A percentile compares a stretch with the other conserved stretches of the same genome.
These are phyloP conservation scores for Otus scops DNA, from an alignment of 2,797 vertebrate genomes.

Conservation along the genomic window DNA sequence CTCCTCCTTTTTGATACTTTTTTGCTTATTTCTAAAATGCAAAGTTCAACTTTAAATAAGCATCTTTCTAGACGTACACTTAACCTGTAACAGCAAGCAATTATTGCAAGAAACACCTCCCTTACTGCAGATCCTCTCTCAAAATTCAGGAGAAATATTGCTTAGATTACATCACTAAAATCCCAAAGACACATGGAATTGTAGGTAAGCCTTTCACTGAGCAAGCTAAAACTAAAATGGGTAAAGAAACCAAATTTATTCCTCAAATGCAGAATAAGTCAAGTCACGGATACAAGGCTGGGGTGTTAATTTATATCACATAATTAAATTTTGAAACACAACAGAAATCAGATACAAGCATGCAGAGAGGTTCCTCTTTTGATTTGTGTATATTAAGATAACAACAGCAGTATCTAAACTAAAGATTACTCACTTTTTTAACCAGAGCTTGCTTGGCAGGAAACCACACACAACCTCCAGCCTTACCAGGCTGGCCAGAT, in stretches of 20 bases:
- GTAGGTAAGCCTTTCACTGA: not conserved
- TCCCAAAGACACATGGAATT: not conserved
- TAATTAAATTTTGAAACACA: constrained; percentile 13
- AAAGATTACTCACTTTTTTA: not conserved
- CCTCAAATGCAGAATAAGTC: not conserved
- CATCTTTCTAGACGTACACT: not conserved
- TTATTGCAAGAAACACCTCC: not conserved
- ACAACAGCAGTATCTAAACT: not conserved
- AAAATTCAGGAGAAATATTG: not conserved
- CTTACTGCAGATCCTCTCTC: not conserved
- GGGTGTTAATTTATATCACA: not conserved
- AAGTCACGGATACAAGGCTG: not conserved
- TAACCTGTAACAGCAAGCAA: not conserved
- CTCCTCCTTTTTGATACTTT: not conserved
- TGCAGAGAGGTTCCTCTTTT: constrained; percentile 2
- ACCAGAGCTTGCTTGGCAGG: constrained; percentile 8
- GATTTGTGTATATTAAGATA: not conserved
- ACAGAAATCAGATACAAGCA: constrained; percentile 27
- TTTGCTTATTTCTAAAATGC: not conserved
- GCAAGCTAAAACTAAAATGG: constrained; percentile 1
- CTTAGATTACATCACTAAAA: not conserved
- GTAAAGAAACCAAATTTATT: not conserved
- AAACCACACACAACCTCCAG: not conserved
- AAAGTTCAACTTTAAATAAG: not conserved
- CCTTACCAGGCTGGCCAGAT: not conserved